phyloP scores from a whole-genome alignment of 2,888 invertebrate genomes.

The Papilio demoleus region DNA sequence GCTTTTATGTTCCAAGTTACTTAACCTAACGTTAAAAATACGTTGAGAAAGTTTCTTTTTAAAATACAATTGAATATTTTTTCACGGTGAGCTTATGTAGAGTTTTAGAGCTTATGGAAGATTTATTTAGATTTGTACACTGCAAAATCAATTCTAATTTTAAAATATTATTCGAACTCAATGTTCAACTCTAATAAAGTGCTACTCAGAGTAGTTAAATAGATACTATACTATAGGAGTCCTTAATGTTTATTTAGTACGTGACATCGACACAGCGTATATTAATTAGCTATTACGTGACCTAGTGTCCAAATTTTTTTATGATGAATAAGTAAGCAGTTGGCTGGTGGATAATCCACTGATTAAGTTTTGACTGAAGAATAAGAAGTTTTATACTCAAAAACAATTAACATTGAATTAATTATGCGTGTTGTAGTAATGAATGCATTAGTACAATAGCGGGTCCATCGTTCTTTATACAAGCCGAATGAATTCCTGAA shows the following conservation, averaged over 20 bases:
- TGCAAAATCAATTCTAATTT: not conserved
- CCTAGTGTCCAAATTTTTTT: too few species aligned
- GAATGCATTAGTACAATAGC: constrained; percentile 18
- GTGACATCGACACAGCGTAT: too few species aligned
- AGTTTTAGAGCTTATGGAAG: not conserved
- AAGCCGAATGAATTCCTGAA: constrained; percentile 32
- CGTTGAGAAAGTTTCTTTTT: constrained; percentile 4
- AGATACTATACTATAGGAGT: too few species aligned
- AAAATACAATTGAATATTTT: constrained; percentile 19
- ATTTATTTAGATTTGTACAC: not conserved
- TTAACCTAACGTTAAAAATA: constrained; percentile 17
- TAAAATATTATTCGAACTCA: not conserved
- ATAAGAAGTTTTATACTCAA: not conserved
- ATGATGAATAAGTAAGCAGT: too few species aligned
- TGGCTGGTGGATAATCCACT: too few species aligned
- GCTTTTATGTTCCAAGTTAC: constrained; percentile 30
- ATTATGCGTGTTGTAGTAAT: constrained; percentile 14
- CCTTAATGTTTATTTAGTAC: too few species aligned
- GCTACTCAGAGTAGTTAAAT: not conserved
- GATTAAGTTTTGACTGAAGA: too few species aligned
- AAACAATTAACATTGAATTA: not conserved
- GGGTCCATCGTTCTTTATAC: constrained; percentile 31
- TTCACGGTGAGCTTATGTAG: constrained; percentile 1
- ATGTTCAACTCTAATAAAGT: not conserved
- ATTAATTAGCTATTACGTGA: too few species aligned